Evolutionary conservation across 92 coral and sea anemone species (phyloP).

Genomic region (Montipora capitata): DNA sequence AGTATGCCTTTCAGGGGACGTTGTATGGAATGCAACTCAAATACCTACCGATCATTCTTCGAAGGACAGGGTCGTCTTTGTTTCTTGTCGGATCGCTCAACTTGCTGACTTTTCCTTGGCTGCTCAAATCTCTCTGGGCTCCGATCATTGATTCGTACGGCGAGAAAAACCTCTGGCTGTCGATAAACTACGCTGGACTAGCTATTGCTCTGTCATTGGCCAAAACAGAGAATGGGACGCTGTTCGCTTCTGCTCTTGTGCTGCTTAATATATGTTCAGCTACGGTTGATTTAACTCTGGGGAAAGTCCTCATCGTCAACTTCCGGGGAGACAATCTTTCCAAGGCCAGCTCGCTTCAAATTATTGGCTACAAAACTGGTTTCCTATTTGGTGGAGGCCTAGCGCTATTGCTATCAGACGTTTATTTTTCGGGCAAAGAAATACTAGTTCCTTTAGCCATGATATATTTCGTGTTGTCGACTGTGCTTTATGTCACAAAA

Average conservation of each 20-base stretch:
- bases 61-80: constrained; percentile 83
- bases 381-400: constrained; percentile 88
- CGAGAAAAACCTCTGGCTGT: constrained; percentile 72
- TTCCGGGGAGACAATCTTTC: constrained; percentile 39
- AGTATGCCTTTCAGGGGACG: constrained; percentile 93
- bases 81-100: constrained; percentile 80
- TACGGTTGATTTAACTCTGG: constrained; percentile 86
- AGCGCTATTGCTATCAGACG: constrained; percentile 75
- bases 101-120: constrained; percentile 92
- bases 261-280: constrained; percentile 84
- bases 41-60: constrained; percentile 87
- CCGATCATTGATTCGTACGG: constrained; percentile 84
- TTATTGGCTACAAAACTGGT: constrained; percentile 91
- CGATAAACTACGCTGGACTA: constrained; percentile 74
- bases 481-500: constrained; percentile 34
- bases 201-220: constrained; percentile 59
- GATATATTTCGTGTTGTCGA: constrained; percentile 45
- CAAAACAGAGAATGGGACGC: constrained; percentile 14
- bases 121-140: constrained; percentile 93
- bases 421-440: constrained; percentile 55
- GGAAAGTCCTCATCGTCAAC: constrained; percentile 65
- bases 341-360: constrained; percentile 81
- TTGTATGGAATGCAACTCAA: constrained; percentile 92
- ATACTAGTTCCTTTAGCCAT: constrained; percentile 56
- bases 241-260: constrained; percentile 41